Evolutionary conservation across 1,140 invertebrate genomes (phyloP).

Genomic region (Cheumatopsyche charites): DNA sequence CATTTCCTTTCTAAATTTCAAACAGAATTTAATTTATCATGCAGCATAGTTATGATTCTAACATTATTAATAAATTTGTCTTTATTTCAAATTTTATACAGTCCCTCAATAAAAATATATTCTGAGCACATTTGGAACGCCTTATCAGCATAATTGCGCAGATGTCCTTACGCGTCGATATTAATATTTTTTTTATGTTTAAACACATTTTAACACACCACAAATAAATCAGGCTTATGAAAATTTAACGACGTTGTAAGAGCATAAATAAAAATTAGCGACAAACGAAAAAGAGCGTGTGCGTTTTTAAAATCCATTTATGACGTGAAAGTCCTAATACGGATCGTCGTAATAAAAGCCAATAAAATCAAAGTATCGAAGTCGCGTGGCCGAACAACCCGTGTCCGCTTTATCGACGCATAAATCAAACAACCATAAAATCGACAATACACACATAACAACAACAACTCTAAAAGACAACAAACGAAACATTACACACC

Average conservation of each 20-base stretch:
- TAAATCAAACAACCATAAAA: constrained; percentile 28
- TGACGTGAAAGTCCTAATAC: constrained; percentile 14
- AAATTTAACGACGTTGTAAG: not conserved
- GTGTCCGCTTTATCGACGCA: constrained; percentile 21
- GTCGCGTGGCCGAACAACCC: constrained; percentile 19
- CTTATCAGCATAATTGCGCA: no score
- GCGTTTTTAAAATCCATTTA: constrained; percentile 21
- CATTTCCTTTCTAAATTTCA: not conserved
- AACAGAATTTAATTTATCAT: no score
- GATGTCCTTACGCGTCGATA: no score
- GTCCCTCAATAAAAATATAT: no score
- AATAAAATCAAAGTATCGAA: constrained; percentile 16
- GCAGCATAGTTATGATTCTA: no score
- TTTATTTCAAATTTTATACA: no score
- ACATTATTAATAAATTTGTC: no score
- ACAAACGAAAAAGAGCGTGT: not conserved
- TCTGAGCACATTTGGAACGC: no score
- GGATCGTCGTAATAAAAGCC: constrained; percentile 21
- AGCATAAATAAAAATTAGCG: constrained; percentile 6
- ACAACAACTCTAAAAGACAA: no score
- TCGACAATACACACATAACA: constrained; percentile 1
- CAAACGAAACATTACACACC: not conserved
- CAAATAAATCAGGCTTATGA: no score
- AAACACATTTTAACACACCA: no score
- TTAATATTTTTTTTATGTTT: no score